phyloP scores from a whole-genome alignment of 2,797 vertebrate species.

The Melanogrammus aeglefinus region DNA sequence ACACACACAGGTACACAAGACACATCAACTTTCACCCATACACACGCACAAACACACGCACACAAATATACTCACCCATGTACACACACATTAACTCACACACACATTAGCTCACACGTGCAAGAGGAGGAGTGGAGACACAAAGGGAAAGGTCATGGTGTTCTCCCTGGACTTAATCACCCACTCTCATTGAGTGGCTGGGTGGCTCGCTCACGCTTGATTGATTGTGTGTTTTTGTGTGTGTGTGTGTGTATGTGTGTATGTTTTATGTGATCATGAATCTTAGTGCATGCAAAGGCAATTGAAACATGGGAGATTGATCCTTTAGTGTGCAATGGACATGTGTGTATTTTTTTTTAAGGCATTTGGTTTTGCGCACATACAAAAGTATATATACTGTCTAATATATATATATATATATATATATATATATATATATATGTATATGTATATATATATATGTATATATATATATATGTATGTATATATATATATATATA shows the following conservation, averaged over 20 bases:
- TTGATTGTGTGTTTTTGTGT: conserved; percentile 17
- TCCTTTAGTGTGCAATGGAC: conserved; percentile 11
- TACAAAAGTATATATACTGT: too few species aligned
- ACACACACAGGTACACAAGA: conserved; percentile 31
- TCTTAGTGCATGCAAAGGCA: neutral
- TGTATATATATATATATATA: neutral
- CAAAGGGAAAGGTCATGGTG: conserved; percentile 73
- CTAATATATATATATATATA: neutral
- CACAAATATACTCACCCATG: too few species aligned
- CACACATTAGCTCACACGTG: conserved; percentile 31
- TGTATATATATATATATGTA: neutral
- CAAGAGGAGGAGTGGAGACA: conserved; percentile 54
- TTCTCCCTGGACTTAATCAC: conserved; percentile 76
- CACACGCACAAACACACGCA: conserved; percentile 59
- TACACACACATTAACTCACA: conserved; percentile 41
- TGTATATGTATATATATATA: neutral
- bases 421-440: neutral
- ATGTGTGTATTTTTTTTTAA: conserved; percentile 17
- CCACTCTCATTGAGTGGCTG: conserved; percentile 71
- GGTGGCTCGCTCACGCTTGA: conserved; percentile 62
- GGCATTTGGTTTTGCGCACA: neutral
- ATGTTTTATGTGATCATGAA: conserved; percentile 27
- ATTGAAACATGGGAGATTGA: neutral
- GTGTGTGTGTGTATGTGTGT: conserved; percentile 36
- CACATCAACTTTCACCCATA: conserved; percentile 37